Evolutionary conservation across 2,888 invertebrate species (phyloP).

Genomic region (Lithophane socia): DNA sequence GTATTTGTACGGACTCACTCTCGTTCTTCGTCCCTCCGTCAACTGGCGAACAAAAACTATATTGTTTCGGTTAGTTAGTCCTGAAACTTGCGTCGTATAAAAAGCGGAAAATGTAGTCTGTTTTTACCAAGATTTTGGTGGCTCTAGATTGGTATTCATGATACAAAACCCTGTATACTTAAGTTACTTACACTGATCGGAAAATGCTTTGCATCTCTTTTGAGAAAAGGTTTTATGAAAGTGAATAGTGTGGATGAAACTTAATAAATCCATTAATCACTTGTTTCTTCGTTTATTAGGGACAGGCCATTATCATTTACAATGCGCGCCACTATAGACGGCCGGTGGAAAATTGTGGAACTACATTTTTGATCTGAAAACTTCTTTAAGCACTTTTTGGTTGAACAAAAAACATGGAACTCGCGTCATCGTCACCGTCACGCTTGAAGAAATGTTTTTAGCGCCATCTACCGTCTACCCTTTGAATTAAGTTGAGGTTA

Average conservation of each 20-base stretch:
- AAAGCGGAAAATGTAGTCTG: slow-evolving; percentile 41
- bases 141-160: slow-evolving; percentile 33
- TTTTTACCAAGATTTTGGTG: slow-evolving; percentile 26
- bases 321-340: too few relatives aligned
- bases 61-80: slow-evolving; percentile 55
- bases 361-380: too few relatives aligned
- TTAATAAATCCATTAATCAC: too few relatives aligned
- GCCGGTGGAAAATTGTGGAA: too few relatives aligned
- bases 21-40: slow-evolving; percentile 25
- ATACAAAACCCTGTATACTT: slow-evolving; percentile 6
- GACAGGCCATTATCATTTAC: background rate
- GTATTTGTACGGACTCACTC: slow-evolving; percentile 15
- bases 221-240: background rate
- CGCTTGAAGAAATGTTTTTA: too few relatives aligned
- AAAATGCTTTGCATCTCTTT: slow-evolving; percentile 22
- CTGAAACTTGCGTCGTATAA: slow-evolving; percentile 37
- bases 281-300: background rate
- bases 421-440: too few relatives aligned
- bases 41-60: slow-evolving; percentile 47
- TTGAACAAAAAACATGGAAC: too few relatives aligned
- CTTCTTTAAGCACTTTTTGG: too few relatives aligned
- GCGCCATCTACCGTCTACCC: too few relatives aligned
- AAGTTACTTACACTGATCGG: background rate
- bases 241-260: background rate
- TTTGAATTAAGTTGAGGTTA: too few relatives aligned